Evolutionary conservation across 2,888 invertebrate species (phyloP).

Genomic region (Coleophora deauratella): DNA sequence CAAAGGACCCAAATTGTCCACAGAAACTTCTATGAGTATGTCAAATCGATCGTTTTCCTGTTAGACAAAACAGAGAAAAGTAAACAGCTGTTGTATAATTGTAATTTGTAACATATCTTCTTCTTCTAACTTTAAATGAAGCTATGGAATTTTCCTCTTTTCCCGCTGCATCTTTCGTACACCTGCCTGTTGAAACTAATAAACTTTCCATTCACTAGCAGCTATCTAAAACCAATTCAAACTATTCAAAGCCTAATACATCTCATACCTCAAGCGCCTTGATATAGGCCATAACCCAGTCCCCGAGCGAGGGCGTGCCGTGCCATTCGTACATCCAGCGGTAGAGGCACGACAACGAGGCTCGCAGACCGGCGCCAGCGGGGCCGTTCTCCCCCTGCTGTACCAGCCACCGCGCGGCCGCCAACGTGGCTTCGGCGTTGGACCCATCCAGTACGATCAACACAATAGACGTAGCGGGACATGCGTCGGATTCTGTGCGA

Average conservation of each 20-base stretch:
- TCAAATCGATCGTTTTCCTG: slow-evolving; percentile 69
- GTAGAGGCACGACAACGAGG: slow-evolving; percentile 78
- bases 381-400: slow-evolving; percentile 51
- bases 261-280: slow-evolving; percentile 73
- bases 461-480: slow-evolving; percentile 75
- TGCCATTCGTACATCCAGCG: slow-evolving; percentile 79
- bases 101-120: too few species aligned
- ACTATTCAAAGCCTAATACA: too few species aligned
- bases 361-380: slow-evolving; percentile 70
- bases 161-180: too few species aligned
- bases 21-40: slow-evolving; percentile 75
- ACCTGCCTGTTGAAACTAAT: too few species aligned
- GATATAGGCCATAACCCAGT: slow-evolving; percentile 80
- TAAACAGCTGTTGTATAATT: neutral
- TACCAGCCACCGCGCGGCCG: slow-evolving; percentile 52
- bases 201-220: too few species aligned
- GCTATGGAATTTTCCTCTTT: too few species aligned
- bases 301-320: slow-evolving; percentile 76
- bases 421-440: slow-evolving; percentile 35
- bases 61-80: slow-evolving; percentile 9
- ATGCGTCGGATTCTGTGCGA: slow-evolving; percentile 54
- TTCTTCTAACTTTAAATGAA: too few species aligned
- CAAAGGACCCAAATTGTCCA: slow-evolving; percentile 74
- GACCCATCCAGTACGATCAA: slow-evolving; percentile 71
- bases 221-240: too few species aligned